Base-by-base conservation (phyloP, 2,797 vertebrate genomes). In the Platyrinchus mystaceus region DNA sequence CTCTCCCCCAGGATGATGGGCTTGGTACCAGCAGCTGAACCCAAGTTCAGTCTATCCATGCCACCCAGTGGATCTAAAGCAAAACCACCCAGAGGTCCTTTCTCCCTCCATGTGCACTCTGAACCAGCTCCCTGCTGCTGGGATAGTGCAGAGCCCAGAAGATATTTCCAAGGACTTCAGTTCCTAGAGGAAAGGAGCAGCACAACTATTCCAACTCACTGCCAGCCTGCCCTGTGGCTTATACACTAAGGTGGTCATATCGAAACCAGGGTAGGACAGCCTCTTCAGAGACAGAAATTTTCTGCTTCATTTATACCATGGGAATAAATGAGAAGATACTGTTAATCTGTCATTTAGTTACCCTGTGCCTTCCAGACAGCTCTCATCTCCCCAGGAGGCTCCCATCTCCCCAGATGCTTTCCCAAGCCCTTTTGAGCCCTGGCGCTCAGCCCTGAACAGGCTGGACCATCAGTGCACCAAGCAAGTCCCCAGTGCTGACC, bases 231-330 rank as follows among this genome's bases (percentile, higher is more conserved):
- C 39, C 49, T 15, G 3, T 5, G 4, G 46, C 17, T 89, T 27
- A 9, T 1, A 26, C 28, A 5, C 30, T 8, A 30, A 37, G 10
- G 4, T 0, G 66, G 75, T 41, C 36, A 32, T 41, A 10, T 1
- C 46, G 41, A 46, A 77, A 41, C 6, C 28, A 71, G 62, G 32
- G 21, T 15, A 77, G 69, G n/a, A 80, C 12, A 34, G 17, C 41
- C 13, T 82, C 46, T 47, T 16, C 39, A 17, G 58, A 79, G 39
- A 6, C 81, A 80, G 22, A 63, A 87, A 3, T 1, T 5, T 46
- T 92, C 66, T 84, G 69, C 53, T 17, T 60, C 56, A 46, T 74
- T 85, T 68, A 37, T 59, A 78, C 36, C 34, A 11, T 20, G 58
- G 62, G 44, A 91, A 80, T 66, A 85, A 76, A 46, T 2, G 17